phyloP scores from a whole-genome alignment of 2,113 vertebrate genomes.

The Epinephelus cyanopodus region DNA sequence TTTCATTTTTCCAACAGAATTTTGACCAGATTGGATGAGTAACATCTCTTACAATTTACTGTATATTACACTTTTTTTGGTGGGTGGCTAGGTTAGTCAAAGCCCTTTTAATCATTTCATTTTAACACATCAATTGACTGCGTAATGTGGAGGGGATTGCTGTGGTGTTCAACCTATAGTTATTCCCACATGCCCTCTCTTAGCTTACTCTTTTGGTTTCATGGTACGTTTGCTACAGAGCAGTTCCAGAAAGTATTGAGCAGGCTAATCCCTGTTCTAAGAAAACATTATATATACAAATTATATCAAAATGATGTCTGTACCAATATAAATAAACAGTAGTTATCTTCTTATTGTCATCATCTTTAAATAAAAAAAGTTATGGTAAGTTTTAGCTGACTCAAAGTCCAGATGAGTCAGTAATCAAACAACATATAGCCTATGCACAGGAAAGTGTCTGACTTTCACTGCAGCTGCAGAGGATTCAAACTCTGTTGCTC shows the following conservation, averaged over 20 bases:
- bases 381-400: neutral
- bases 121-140: conserved; percentile 5
- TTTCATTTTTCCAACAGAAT: conserved; percentile 2
- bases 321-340: neutral
- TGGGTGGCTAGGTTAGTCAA: conserved; percentile 4
- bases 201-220: neutral
- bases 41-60: conserved; percentile 6
- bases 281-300: neutral
- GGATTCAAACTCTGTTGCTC: neutral
- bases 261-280: neutral
- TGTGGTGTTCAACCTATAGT: neutral
- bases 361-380: neutral
- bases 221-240: neutral
- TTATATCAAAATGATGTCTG: neutral
- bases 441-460: neutral
- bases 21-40: neutral
- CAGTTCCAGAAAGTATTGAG: neutral
- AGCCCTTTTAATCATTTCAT: conserved; percentile 16
- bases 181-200: neutral
- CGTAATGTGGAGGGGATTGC: neutral
- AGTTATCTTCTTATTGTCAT: neutral
- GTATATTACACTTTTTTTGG: neutral
- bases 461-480: neutral
- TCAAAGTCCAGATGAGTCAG: neutral
- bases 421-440: neutral